Base-by-base conservation (phyloP, 2,797 vertebrate species). In the Saxicola maurus region DNA sequence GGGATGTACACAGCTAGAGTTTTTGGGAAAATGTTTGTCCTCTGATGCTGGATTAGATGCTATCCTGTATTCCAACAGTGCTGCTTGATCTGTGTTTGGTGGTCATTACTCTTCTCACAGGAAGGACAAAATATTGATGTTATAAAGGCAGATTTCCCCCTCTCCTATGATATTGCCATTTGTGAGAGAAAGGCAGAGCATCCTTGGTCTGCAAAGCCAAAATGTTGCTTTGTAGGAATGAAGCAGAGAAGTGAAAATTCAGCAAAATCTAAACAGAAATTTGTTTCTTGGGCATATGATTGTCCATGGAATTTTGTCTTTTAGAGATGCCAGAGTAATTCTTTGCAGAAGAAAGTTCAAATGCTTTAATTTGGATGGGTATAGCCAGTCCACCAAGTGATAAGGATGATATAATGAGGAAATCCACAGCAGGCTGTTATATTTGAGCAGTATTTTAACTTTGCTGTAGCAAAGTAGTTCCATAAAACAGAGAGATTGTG, bases 171-270 rank as follows among this genome's bases (percentile, higher is more conserved):
- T 25, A 8, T 6, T 89, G 13, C 19, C 28, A 12, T 65, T 82
- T 67, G 49, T 46, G 30, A 61, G 27, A 76, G 43, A 82, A 86
- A 64, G 6, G 24, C 52, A 30, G 3, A 55, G 13, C 6, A 25
- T 45, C 52, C 14, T 43, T 46, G 35, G n/a, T 37, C 53, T 60
- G 46, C 33, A 84, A 86, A 93, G 25, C 24, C 28, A 15, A 59
- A 88, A 2, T 0, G 0, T 12, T 1, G 1, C 48, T 79, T 67
- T 8, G 2, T 52, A 19, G 15, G 42, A 43, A 52, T 0, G 0
- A 6, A 52, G 30, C 19, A 25, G n/a, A 83, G 27, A 3, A 2
- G 51, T 33, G 28, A 55, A 19, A 42, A 15, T 31, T 82, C 61
- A 75, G 46, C 28, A 38, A 45, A 38, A 45, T 40, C 5, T 59